Conservation (phyloP, 2,888 invertebrate species). For the Ochropleura leucogaster region DNA sequence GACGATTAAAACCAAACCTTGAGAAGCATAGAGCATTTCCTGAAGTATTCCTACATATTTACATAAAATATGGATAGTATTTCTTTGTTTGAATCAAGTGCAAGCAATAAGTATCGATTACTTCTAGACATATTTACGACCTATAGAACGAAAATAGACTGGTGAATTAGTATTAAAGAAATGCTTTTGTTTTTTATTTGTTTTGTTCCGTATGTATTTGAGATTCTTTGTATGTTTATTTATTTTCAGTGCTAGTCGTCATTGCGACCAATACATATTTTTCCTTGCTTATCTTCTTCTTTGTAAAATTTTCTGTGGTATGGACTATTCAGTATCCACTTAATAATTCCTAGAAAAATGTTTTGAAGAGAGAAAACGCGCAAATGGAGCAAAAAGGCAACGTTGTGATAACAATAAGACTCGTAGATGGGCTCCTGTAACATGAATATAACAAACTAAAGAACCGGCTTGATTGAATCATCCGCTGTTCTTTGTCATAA, state of each 20-base stretch:
- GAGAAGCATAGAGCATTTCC: neutral
- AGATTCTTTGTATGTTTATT: too few relatives aligned
- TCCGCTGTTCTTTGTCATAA: conserved; percentile 90
- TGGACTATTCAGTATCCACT: conserved; percentile 21
- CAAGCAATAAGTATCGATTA: neutral
- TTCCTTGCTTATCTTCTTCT: too few relatives aligned
- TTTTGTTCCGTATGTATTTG: too few relatives aligned
- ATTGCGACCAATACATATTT: too few relatives aligned
- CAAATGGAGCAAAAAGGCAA: conserved; percentile 81
- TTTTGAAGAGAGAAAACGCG: conserved; percentile 62
- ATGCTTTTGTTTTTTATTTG: neutral
- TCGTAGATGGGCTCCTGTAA: conserved; percentile 82
- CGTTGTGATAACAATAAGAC: conserved; percentile 85
- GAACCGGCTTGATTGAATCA: conserved; percentile 90
- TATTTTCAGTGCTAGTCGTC: too few relatives aligned
- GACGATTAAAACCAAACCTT: neutral
- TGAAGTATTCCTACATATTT: neutral
- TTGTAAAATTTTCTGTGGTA: neutral
- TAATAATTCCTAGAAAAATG: conserved; percentile 47
- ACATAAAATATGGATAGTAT: neutral
- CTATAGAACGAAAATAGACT: conserved; percentile 9
- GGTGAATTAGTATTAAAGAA: neutral
- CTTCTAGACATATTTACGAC: neutral
- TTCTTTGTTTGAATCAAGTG: neutral
- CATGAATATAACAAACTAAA: conserved; percentile 90